Evolutionary conservation across 1,140 invertebrate genomes (phyloP).

Genomic region (Arctopsyche grandis): DNA sequence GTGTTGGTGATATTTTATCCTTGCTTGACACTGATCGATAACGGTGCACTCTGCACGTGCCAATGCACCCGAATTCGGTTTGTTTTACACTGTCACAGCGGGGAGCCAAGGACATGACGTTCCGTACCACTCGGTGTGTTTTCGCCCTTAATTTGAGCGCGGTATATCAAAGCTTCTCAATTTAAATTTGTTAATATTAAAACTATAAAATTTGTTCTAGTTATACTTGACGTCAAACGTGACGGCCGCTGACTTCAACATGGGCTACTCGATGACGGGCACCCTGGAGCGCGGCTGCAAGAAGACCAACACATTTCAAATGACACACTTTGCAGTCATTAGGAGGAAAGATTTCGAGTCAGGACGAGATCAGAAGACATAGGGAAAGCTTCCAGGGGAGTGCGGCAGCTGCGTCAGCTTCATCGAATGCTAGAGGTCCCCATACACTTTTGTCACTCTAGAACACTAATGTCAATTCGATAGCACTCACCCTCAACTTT

Average conservation of each 20-base stretch:
- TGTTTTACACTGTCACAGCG: too few relatives aligned
- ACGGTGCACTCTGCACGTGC: too few relatives aligned
- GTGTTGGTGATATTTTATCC: too few relatives aligned
- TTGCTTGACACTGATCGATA: too few relatives aligned
- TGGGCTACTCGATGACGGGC: conserved; percentile 89
- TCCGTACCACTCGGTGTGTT: too few relatives aligned
- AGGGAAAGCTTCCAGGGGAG: conserved; percentile 52
- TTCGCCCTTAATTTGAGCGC: too few relatives aligned
- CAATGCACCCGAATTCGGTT: too few relatives aligned
- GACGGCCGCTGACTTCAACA: conserved; percentile 84
- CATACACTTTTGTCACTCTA: neutral
- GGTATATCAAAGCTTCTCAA: too few relatives aligned
- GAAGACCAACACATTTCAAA: conserved; percentile 80
- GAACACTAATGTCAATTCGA: conserved; percentile 41
- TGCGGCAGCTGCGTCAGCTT: conserved; percentile 53
- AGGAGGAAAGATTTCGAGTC: conserved; percentile 69
- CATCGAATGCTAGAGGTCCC: conserved; percentile 41
- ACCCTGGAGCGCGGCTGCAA: conserved; percentile 83
- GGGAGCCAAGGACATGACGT: too few relatives aligned
- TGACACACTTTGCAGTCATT: conserved; percentile 88
- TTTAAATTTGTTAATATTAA: too few relatives aligned
- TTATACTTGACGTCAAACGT: conserved; percentile 82
- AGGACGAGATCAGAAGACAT: conserved; percentile 56
- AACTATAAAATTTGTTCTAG: conserved; percentile 65
- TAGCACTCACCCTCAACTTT: conserved; percentile 6